Base-by-base conservation (phyloP, 2,888 invertebrate species). In the Syrista parreyssii region DNA sequence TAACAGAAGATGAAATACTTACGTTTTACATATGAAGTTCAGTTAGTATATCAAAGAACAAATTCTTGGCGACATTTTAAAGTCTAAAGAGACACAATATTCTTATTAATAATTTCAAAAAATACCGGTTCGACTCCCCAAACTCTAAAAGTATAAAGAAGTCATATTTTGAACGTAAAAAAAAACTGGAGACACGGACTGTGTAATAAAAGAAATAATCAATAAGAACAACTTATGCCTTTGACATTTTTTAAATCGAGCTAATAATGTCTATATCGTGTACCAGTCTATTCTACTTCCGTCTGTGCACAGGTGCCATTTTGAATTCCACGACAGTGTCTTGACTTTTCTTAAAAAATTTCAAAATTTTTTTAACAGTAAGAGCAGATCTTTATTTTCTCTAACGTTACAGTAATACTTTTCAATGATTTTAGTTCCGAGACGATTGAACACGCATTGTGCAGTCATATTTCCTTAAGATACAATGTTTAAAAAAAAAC, bases 191-290 rank as follows among this genome's bases (percentile, higher is more conserved):
- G 84, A 85, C 84, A 84, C 83, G 79, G 84, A 86, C 83, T 85
- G 85, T 89, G 86, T 89, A 88, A 89, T 87, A 86, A 88, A 79
- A 85, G 80, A 84, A 85, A 85, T 88, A 87, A 88, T 87, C 87
- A 83, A 78, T 87, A 86, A 84, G 85, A 87, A 85, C 78, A 83
- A 82, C 80, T 83, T 84, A 85, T 88, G 85, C 86, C 84, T 88
- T 88, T 82, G 82, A 84, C 86, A 82, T 86, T 87, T 88, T 86
- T 88, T 86, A 84, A 88, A 85, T 77, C 83, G 81, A 84, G 76
- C 69, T 80, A 79, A 79, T 79, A 75, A 80, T 77, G 82, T 77
- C 82, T 85, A 80, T 80, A 81, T 81, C 81, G 79, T 81, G 76
- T 81, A 82, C 81, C 77, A 73, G 76, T 55, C 73, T 76, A 79